phyloP scores from a whole-genome alignment of 2,113 vertebrate genomes.

The Centropus bengalensis region DNA sequence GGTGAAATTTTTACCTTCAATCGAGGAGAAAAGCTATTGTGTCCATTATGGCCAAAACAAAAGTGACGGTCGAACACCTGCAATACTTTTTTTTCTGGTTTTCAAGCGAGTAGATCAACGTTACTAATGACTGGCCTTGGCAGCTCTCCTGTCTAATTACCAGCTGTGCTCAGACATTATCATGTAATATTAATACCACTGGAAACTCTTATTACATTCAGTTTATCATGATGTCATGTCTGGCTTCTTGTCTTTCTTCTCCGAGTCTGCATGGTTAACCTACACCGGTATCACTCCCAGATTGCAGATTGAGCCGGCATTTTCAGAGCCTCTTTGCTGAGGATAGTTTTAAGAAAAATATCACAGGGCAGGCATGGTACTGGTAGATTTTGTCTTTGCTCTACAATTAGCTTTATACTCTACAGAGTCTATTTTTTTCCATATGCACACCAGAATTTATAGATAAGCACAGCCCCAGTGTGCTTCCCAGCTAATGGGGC shows the following conservation, averaged over 20 bases:
- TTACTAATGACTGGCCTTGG: conserved; percentile 23
- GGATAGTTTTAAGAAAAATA: background rate
- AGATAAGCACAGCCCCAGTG: background rate
- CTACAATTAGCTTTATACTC: background rate
- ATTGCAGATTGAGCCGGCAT: background rate
- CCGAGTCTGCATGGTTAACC: background rate
- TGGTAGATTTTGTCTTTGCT: background rate
- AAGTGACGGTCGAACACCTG: conserved; percentile 36
- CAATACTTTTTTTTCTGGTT: background rate
- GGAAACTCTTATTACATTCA: conserved; percentile 25
- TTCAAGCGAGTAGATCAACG: background rate
- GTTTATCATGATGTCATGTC: conserved; percentile 49
- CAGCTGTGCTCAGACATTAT: background rate
- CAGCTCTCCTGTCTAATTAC: conserved; percentile 52
- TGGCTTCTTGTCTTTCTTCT: conserved; percentile 22
- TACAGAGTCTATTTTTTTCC: background rate
- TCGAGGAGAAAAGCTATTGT: background rate
- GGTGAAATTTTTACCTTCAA: conserved; percentile 31
- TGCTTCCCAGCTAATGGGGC: background rate
- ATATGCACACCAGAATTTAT: background rate
- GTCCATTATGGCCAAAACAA: background rate
- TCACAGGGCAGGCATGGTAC: background rate
- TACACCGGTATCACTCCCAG: background rate
- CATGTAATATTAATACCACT: conserved; percentile 44
- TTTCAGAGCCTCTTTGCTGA: background rate